phyloP scores from a whole-genome alignment of 2,113 vertebrate genomes.

The Coreoperca whiteheadi region DNA sequence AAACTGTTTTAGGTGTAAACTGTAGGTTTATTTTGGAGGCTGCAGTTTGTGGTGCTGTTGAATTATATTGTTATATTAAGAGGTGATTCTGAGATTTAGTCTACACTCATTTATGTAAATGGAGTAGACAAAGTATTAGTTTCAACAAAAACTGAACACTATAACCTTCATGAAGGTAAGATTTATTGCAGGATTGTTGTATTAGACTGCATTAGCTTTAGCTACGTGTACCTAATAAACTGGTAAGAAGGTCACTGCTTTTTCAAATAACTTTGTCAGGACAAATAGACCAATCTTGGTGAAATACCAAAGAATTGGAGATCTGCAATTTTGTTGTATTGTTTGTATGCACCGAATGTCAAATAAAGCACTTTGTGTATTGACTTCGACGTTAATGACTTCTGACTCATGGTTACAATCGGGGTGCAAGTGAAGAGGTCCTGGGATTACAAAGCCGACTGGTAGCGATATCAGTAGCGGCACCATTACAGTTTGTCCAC shows the following conservation, averaged over 20 bases:
- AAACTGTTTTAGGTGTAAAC: background rate
- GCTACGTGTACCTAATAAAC: background rate
- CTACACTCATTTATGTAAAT: background rate
- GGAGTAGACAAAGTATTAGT: background rate
- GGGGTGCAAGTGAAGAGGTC: background rate
- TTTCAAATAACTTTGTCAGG: background rate
- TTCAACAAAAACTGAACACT: background rate
- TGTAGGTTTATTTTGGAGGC: background rate
- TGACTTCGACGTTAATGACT: background rate
- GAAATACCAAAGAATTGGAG: slow-evolving; percentile 12
- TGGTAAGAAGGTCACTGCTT: background rate
- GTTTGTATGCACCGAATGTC: background rate
- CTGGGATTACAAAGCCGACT: background rate
- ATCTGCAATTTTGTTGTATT: background rate
- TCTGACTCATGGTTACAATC: background rate
- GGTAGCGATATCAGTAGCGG: background rate
- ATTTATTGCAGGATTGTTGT: background rate
- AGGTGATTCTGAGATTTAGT: background rate
- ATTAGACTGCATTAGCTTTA: background rate
- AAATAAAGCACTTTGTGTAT: slow-evolving; percentile 36
- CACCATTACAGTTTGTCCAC: background rate
- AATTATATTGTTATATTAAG: background rate
- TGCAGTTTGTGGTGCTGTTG: background rate
- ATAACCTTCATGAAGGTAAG: background rate
- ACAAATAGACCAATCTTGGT: background rate